These are phyloP conservation scores for Polyploca ridens DNA, from an alignment of 2,888 invertebrate genomes.

Conservation along the genomic window DNA sequence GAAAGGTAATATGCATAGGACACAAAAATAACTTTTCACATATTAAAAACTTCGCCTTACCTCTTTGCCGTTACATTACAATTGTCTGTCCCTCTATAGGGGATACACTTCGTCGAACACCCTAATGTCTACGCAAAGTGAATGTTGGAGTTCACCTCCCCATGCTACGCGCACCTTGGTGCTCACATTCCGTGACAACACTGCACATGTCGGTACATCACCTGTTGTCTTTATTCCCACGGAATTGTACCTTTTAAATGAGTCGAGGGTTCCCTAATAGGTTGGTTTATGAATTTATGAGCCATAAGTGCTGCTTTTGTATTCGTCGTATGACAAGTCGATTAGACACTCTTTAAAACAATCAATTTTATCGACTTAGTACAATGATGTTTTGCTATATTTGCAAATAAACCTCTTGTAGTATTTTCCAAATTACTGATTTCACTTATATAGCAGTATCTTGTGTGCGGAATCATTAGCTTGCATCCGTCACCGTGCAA, in stretches of 20 bases:
- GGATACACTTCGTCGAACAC: slow-evolving; percentile 73
- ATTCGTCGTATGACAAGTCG: slow-evolving; percentile 15
- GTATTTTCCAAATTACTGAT: no score
- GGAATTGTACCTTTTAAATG: slow-evolving; percentile 40
- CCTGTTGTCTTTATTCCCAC: slow-evolving; percentile 77
- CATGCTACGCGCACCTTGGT: slow-evolving; percentile 39
- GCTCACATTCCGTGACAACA: slow-evolving; percentile 69
- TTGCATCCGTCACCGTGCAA: slow-evolving; percentile 38
- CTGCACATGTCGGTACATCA: slow-evolving; percentile 72
- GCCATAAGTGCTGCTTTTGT: slow-evolving; percentile 22
- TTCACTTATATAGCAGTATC: not conserved
- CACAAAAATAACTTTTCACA: not conserved
- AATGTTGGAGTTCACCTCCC: slow-evolving; percentile 39
- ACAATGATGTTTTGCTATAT: no score
- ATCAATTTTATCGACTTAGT: no score
- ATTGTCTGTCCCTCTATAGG: slow-evolving; percentile 22
- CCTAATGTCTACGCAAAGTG: slow-evolving; percentile 48
- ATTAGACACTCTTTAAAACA: not conserved
- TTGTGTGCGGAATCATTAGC: not conserved
- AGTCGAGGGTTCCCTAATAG: slow-evolving; percentile 3
- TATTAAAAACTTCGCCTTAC: not conserved
- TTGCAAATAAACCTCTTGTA: no score
- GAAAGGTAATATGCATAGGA: not conserved
- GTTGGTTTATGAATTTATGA: not conserved
- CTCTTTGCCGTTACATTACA: not conserved